Conservation (phyloP, 2,113 vertebrate species). For the Gasterosteus aculeatus region DNA sequence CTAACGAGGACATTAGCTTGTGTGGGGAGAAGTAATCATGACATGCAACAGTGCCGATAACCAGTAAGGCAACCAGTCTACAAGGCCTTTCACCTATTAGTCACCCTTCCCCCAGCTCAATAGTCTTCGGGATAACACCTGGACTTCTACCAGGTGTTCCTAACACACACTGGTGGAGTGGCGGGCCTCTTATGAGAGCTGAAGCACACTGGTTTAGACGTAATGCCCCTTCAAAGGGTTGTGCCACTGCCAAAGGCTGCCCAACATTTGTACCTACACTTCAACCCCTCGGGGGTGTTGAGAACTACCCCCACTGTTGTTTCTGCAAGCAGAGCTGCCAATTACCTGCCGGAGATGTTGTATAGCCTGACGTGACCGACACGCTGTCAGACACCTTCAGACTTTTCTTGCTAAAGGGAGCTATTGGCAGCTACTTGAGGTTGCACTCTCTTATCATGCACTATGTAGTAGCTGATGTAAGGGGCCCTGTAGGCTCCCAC, state of each 20-base stretch:
- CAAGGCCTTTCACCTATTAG: background rate
- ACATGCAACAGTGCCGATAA: background rate
- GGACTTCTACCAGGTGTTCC: constrained; percentile 45
- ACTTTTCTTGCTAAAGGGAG: constrained; percentile 4
- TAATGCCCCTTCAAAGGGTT: constrained; percentile 54
- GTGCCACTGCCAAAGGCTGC: constrained; percentile 43
- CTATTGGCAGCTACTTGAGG: constrained; percentile 17
- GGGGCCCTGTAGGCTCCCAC: constrained; percentile 53
- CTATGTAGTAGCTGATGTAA: constrained; percentile 28
- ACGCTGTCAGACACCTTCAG: constrained; percentile 41
- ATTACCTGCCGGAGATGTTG: constrained; percentile 66
- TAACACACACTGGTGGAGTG: constrained; percentile 33
- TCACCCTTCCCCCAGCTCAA: background rate
- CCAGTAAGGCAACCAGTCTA: background rate
- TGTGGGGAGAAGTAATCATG: background rate
- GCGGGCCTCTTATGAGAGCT: constrained; percentile 30
- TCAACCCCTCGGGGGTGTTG: constrained; percentile 45
- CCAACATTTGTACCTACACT: constrained; percentile 48
- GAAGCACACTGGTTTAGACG: constrained; percentile 22
- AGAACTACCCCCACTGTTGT: constrained; percentile 58
- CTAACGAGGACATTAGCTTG: background rate
- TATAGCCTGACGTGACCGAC: constrained; percentile 41
- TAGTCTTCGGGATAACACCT: constrained; percentile 4
- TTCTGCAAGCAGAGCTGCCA: constrained; percentile 45
- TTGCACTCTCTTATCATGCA: constrained; percentile 49